phyloP scores from a whole-genome alignment of 2,888 invertebrate genomes.

The Caenorhabditis virilis region DNA sequence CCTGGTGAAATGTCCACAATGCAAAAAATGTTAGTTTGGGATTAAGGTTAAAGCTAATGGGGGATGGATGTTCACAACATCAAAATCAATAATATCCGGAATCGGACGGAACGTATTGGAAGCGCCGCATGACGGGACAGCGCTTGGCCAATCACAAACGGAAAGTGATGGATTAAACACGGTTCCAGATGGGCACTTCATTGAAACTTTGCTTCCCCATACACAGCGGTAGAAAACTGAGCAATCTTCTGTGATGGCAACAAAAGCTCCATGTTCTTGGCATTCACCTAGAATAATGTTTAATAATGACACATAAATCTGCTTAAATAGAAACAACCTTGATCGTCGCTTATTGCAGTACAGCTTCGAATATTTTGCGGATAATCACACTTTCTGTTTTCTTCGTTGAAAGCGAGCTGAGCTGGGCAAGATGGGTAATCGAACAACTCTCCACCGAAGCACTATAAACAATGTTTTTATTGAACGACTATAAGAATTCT shows the following conservation, averaged over 20 bases:
- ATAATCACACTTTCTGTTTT: constrained; percentile 57
- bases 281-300: constrained; percentile 17
- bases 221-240: constrained; percentile 61
- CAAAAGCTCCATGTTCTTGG: constrained; percentile 51
- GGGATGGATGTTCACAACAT: constrained; percentile 23
- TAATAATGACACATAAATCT: too few relatives aligned
- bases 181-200: constrained; percentile 57
- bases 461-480: too few relatives aligned
- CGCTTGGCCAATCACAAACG: constrained; percentile 59
- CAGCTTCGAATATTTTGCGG: constrained; percentile 51
- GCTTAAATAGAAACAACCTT: too few relatives aligned
- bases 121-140: constrained; percentile 47
- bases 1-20: constrained; percentile 15
- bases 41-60: background rate
- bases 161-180: constrained; percentile 60
- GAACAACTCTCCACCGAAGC: constrained; percentile 55
- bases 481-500: too few relatives aligned
- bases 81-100: constrained; percentile 23
- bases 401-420: constrained; percentile 59
- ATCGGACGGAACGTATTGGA: too few relatives aligned
- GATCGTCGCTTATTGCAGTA: constrained; percentile 4
- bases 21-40: constrained; percentile 10
- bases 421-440: constrained; percentile 55
- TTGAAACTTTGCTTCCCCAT: constrained; percentile 50
- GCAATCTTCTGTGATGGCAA: constrained; percentile 49